Conservation (phyloP, 2,797 vertebrate genomes). For the Crotalus adamanteus region DNA sequence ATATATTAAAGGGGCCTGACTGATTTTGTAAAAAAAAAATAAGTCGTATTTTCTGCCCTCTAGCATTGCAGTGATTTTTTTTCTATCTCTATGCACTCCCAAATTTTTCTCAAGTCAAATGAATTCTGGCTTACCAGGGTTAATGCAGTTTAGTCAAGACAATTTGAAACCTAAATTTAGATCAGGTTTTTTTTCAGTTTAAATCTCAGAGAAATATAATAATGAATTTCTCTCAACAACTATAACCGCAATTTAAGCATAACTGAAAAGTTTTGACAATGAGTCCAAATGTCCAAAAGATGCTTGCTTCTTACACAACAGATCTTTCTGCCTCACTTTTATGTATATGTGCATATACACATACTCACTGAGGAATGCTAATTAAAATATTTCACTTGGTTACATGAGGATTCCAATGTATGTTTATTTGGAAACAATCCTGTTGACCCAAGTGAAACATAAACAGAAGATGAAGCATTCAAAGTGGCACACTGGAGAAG, state of each 20-base stretch:
- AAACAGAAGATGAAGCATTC: background rate
- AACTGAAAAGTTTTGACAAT: background rate
- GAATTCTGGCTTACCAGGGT: background rate
- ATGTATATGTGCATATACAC: background rate
- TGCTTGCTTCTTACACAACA: background rate
- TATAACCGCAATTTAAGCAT: background rate
- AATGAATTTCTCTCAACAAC: background rate
- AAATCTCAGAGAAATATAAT: background rate
- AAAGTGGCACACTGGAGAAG: background rate
- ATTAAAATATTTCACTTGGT: background rate
- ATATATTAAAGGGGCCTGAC: slow-evolving; percentile 15
- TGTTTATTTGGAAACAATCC: background rate
- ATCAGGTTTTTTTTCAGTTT: background rate
- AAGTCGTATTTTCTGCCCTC: background rate
- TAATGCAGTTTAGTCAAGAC: background rate
- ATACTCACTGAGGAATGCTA: background rate
- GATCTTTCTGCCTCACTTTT: background rate
- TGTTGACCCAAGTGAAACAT: background rate
- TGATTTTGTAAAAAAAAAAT: slow-evolving; percentile 22
- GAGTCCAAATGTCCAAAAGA: background rate
- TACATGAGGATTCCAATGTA: background rate
- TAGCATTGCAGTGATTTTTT: background rate
- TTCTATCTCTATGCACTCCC: background rate
- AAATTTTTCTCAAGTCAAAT: background rate
- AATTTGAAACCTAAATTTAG: background rate